Evolutionary conservation across 2,797 vertebrate genomes (phyloP).

Genomic region (Melanotaenia parkinsoni): DNA sequence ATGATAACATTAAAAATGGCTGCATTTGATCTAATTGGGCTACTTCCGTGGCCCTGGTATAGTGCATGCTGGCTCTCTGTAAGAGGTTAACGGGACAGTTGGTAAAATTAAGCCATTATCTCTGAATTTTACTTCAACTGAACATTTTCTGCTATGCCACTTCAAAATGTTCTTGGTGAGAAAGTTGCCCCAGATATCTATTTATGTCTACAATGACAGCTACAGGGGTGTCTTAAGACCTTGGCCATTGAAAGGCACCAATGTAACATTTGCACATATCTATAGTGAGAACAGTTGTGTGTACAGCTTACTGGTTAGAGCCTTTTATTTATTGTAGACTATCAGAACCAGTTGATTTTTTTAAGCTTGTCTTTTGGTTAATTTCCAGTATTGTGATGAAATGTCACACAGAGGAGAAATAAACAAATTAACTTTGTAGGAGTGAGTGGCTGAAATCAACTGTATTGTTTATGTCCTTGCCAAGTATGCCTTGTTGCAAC

Average conservation of each 20-base stretch:
- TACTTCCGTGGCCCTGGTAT: neutral
- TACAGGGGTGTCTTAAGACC: constrained; percentile 54
- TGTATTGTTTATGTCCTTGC: constrained; percentile 23
- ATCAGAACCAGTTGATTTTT: constrained; percentile 31
- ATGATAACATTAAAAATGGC: constrained; percentile 7
- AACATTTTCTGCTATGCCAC: constrained; percentile 9
- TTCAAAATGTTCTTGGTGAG: constrained; percentile 2
- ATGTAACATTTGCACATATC: constrained; percentile 64
- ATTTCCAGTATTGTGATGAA: constrained; percentile 15
- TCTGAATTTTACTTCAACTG: constrained; percentile 4
- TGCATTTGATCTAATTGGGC: neutral
- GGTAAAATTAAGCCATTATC: neutral
- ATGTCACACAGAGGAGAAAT: constrained; percentile 7
- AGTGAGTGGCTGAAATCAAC: constrained; percentile 29
- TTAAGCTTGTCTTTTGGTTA: constrained; percentile 9
- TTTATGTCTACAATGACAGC: constrained; percentile 46
- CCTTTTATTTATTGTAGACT: constrained; percentile 64
- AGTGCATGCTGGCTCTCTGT: neutral
- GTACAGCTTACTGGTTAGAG: constrained; percentile 43
- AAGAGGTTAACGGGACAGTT: neutral
- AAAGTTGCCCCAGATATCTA: constrained; percentile 17
- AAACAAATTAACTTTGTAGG: neutral
- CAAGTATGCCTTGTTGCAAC: constrained; percentile 33
- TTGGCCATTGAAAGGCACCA: constrained; percentile 28
- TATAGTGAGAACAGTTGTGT: constrained; percentile 46